Evolutionary conservation across 2,797 vertebrate species (phyloP).

Genomic region (Fistularia tabacaria): DNA sequence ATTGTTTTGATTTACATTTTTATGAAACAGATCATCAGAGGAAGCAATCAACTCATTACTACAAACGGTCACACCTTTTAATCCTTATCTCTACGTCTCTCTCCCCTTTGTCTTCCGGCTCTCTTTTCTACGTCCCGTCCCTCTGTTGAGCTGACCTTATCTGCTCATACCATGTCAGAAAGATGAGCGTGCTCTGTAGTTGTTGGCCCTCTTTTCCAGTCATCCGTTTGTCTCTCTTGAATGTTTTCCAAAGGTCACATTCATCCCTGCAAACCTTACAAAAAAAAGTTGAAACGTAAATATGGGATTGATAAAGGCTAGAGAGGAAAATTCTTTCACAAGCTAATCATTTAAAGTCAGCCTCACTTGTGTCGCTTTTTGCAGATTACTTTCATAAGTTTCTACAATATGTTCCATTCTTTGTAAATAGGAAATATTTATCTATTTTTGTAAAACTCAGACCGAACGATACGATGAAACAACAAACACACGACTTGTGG

Average conservation of each 20-base stretch:
- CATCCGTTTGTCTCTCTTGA: not conserved
- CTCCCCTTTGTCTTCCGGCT: conserved; percentile 2
- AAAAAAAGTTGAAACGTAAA: too few species aligned
- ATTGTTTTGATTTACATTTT: not conserved
- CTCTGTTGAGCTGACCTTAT: not conserved
- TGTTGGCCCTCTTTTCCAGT: not conserved
- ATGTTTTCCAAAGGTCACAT: not conserved
- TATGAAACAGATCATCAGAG: not conserved
- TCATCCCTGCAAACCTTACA: too few species aligned
- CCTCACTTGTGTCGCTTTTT: too few species aligned
- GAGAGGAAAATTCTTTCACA: too few species aligned
- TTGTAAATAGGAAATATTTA: too few species aligned
- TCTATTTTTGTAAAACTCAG: too few species aligned
- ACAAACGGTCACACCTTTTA: conserved; percentile 7
- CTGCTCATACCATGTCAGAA: conserved; percentile 22
- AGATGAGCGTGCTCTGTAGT: conserved; percentile 21
- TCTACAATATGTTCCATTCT: too few species aligned
- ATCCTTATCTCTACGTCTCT: not conserved
- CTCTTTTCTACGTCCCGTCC: conserved; percentile 6
- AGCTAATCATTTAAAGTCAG: too few species aligned
- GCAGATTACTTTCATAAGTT: too few species aligned
- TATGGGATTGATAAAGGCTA: too few species aligned
- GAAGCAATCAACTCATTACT: not conserved
- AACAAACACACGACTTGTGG: too few species aligned
- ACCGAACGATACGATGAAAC: too few species aligned